Evolutionary conservation across 2,888 invertebrate species (phyloP).

Genomic region (Orgyia antiqua): DNA sequence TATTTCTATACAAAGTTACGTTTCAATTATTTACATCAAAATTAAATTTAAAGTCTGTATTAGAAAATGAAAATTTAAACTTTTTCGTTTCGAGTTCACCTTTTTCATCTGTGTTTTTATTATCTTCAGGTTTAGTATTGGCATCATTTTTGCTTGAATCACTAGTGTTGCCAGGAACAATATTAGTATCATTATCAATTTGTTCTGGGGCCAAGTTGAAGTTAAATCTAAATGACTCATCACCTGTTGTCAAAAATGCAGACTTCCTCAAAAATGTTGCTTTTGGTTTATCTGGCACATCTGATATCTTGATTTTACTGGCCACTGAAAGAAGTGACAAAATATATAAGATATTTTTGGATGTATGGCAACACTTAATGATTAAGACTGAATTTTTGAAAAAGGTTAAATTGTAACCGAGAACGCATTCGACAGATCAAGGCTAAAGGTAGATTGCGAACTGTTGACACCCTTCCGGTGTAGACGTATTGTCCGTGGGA

Average conservation of each 20-base stretch:
- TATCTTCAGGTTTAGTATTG: slow-evolving; percentile 12
- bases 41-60: slow-evolving; percentile 82
- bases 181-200: slow-evolving; percentile 28
- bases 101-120: slow-evolving; percentile 20
- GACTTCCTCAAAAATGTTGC: slow-evolving; percentile 85
- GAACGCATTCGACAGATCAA: too few relatives aligned
- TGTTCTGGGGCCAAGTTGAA: slow-evolving; percentile 47
- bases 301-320: slow-evolving; percentile 77
- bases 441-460: too few relatives aligned
- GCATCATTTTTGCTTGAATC: not conserved
- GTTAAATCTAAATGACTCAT: slow-evolving; percentile 77
- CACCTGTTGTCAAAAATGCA: slow-evolving; percentile 67
- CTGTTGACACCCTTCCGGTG: too few relatives aligned
- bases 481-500: too few relatives aligned
- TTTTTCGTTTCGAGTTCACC: slow-evolving; percentile 29
- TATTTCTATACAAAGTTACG: not conserved
- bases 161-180: slow-evolving; percentile 12
- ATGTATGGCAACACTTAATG: too few relatives aligned
- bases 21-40: slow-evolving; percentile 59
- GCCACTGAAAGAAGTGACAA: slow-evolving; percentile 63
- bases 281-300: slow-evolving; percentile 71
- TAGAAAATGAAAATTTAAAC: slow-evolving; percentile 63
- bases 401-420: too few relatives aligned
- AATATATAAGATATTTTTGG: not conserved
- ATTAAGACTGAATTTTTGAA: too few relatives aligned